Evolutionary conservation across 2,888 invertebrate genomes (phyloP), one percentile per base, ranked within the genome.

Genomic region (Phytoseiulus persimilis): DNA sequence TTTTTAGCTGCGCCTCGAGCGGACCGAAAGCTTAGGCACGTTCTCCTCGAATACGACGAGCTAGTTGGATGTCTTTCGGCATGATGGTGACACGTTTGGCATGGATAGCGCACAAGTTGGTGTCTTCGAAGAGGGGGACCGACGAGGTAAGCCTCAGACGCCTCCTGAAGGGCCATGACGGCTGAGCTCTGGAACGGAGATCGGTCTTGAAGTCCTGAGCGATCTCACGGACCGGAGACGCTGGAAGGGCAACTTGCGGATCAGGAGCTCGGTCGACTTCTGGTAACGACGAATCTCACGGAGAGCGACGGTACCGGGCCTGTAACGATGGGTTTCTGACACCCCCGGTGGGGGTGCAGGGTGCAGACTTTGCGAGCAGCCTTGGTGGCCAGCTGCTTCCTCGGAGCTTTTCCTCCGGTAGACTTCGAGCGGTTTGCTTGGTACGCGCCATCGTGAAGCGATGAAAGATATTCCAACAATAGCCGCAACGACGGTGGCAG

Each of bases 201-300:
- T 97, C 97, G 91, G 97, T 97, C 93, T 98, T 98, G 95, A 98
- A 98, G 93, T 98, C 97, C 93, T 98, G 97, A 1, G 98, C 98
- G 92, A 98, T 98, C 95, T 98, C 98, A 95, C 98, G 95, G 91
- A 98, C 98, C n/a, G n/a, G 92, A 98, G 94, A 92, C 97, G 96
- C 93, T 98, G 98, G 95, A 98, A 98, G 5, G 98, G 98, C 94
- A 98, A 94, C 93, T 98, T 98, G 92, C 97, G 95, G 94, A 98
- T 98, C 92, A 98, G 94, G 95, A 98, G 95, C 93, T 98, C 98
- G 6, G 98, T 98, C 0, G 96, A 96, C 93, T 98, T 98, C 93
- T 98, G 98, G 93, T 98, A 98, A 94, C 98, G 95, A 94, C 98
- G 95, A 93, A 98, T 98, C 95, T 98, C 98, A 94, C 97, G 95